Evolutionary conservation across 2,797 vertebrate species (phyloP).

Genomic region (Myotis myotis): DNA sequence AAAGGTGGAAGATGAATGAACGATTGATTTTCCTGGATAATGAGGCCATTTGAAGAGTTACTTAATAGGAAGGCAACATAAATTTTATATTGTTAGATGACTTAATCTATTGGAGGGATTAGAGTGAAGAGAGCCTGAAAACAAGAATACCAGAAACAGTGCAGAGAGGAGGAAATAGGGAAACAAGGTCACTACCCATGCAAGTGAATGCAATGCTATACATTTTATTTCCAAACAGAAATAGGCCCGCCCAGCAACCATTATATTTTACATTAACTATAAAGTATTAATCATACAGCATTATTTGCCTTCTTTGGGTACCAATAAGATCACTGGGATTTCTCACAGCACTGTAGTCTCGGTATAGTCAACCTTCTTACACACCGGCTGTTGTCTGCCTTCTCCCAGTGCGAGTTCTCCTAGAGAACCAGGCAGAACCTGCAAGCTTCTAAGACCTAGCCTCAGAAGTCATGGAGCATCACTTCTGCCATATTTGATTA

Average conservation of each 20-base stretch:
- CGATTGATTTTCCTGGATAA: conserved; percentile 17
- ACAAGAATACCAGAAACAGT: background rate
- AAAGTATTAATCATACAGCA: background rate
- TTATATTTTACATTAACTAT: background rate
- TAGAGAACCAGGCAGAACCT: background rate
- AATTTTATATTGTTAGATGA: background rate
- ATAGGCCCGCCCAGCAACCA: background rate
- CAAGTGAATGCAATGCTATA: background rate
- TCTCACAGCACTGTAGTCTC: background rate
- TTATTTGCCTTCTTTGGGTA: background rate
- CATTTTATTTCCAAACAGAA: background rate
- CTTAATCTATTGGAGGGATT: background rate
- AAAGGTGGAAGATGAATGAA: background rate
- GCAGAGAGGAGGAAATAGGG: background rate
- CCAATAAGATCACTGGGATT: background rate
- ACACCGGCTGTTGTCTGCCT: background rate
- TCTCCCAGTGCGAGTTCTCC: background rate
- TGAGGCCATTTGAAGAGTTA: background rate
- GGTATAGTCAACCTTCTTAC: background rate
- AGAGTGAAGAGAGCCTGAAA: background rate
- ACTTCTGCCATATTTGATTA: background rate
- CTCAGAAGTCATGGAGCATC: background rate
- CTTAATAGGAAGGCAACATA: background rate
- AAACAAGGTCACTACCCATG: background rate
- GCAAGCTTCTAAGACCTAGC: background rate